Conservation (phyloP, 2,113 vertebrate genomes). For the Sinosuthora webbiana region DNA sequence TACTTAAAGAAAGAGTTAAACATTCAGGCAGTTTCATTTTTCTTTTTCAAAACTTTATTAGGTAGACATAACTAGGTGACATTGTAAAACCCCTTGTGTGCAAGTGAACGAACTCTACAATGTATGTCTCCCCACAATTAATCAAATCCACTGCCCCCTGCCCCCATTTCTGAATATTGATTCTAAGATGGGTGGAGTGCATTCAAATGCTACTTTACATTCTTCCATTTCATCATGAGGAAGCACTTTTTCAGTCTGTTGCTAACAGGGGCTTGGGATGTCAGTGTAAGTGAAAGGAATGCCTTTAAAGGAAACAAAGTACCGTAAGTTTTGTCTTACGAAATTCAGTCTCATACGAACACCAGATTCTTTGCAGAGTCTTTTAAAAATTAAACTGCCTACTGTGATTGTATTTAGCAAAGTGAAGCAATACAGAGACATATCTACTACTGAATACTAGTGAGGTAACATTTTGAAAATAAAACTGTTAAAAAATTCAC, state of each 20-base stretch:
- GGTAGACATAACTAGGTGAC: slow-evolving; percentile 48
- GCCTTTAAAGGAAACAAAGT: slow-evolving; percentile 20
- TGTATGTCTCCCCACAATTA: background rate
- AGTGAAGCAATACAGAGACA: slow-evolving; percentile 54
- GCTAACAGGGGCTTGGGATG: background rate
- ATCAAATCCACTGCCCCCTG: background rate
- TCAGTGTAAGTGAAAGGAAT: slow-evolving; percentile 26
- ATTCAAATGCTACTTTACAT: background rate
- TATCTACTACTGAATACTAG: slow-evolving; percentile 49
- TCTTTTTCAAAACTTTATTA: slow-evolving; percentile 74
- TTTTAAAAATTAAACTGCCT: slow-evolving; percentile 49
- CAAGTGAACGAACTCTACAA: slow-evolving; percentile 42
- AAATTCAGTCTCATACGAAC: slow-evolving; percentile 12
- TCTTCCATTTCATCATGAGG: background rate
- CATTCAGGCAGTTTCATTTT: slow-evolving; percentile 32
- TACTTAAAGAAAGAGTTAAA: background rate
- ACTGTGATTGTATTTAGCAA: slow-evolving; percentile 43
- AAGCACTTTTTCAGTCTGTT: slow-evolving; percentile 24
- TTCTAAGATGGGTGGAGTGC: slow-evolving; percentile 1
- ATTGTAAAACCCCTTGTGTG: slow-evolving; percentile 20
- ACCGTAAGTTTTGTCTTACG: background rate
- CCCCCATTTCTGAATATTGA: background rate
- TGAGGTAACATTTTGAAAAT: slow-evolving; percentile 73
- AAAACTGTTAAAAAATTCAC: slow-evolving; percentile 67
- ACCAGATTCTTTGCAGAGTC: background rate